A percentile compares a stretch with the other conserved stretches of the same genome.
Conservation (phyloP, 1,140 invertebrate genomes). For the Drosophila orena region DNA sequence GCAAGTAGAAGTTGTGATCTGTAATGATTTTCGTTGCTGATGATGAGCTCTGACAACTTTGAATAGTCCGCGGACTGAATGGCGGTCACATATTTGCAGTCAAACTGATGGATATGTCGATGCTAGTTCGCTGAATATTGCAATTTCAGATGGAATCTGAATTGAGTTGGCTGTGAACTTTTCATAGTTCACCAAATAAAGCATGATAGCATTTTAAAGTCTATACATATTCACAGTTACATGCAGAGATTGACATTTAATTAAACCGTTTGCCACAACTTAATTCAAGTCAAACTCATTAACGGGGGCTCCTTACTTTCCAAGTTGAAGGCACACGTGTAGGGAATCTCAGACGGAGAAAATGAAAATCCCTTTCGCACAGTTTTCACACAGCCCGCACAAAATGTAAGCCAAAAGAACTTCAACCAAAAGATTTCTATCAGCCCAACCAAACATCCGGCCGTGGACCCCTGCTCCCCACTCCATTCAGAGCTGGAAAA, state of each 20-base stretch:
- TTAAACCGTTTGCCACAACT: slow-evolving; percentile 12
- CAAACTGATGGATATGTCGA: slow-evolving; percentile 21
- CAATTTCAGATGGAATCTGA: neutral
- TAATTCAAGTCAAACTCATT: slow-evolving; percentile 21
- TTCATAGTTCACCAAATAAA: neutral
- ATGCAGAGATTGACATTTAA: neutral
- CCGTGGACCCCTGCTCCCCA: neutral
- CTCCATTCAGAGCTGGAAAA: slow-evolving; percentile 22
- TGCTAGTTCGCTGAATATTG: neutral
- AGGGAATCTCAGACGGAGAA: neutral
- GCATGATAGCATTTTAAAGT: no score
- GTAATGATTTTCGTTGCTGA: slow-evolving; percentile 45
- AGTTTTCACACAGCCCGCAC: slow-evolving; percentile 24
- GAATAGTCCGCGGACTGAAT: slow-evolving; percentile 8
- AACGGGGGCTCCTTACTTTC: slow-evolving; percentile 9
- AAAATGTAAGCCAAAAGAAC: slow-evolving; percentile 31
- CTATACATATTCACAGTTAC: neutral
- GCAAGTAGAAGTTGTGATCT: slow-evolving; percentile 21
- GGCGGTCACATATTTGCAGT: neutral
- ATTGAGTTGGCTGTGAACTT: no score
- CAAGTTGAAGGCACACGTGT: slow-evolving; percentile 10
- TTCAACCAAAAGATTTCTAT: slow-evolving; percentile 20
- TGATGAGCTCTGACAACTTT: slow-evolving; percentile 45
- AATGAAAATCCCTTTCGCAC: slow-evolving; percentile 2
- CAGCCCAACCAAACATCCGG: neutral